A percentile compares a stretch with the other conserved stretches of the same genome.
Evolutionary conservation across 2,797 vertebrate species (phyloP).

Genomic region (Fringilla coelebs): DNA sequence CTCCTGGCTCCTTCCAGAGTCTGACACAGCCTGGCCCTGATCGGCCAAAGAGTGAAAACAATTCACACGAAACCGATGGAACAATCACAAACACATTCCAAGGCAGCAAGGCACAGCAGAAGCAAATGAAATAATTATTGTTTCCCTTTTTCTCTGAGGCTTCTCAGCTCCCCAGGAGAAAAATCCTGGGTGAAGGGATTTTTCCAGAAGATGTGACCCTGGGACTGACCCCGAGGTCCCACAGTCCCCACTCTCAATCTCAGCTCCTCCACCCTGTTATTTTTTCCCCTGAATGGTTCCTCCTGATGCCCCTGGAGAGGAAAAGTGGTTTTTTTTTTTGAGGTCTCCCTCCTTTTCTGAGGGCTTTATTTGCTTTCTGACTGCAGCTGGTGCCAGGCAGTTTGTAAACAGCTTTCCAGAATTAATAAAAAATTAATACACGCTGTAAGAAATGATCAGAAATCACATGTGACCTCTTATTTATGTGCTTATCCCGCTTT

Average conservation of each 20-base stretch:
- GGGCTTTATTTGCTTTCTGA: not conserved
- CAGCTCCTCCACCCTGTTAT: accelerated
- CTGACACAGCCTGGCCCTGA: no score
- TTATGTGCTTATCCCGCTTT: conserved; percentile 24
- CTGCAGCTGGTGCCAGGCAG: not conserved
- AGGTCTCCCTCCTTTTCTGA: not conserved
- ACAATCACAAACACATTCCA: no score
- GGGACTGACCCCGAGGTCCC: no score
- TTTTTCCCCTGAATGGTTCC: not conserved
- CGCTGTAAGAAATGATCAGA: not conserved
- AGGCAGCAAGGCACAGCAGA: no score
- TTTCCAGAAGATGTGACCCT: no score
- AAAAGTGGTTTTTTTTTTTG: not conserved
- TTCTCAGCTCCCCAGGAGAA: no score
- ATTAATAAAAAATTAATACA: conserved; percentile 35
- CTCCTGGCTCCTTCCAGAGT: no score
- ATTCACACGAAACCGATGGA: no score
- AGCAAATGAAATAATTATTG: no score
- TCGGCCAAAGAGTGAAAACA: no score
- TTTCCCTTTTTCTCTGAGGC: no score
- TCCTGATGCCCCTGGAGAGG: not conserved
- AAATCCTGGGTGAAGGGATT: no score
- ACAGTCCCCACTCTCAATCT: not conserved
- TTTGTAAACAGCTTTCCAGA: conserved; percentile 10
- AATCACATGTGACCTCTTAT: conserved; percentile 28